Base-by-base conservation (phyloP, 2,113 vertebrate genomes). In the Cynopterus brachyotis region DNA sequence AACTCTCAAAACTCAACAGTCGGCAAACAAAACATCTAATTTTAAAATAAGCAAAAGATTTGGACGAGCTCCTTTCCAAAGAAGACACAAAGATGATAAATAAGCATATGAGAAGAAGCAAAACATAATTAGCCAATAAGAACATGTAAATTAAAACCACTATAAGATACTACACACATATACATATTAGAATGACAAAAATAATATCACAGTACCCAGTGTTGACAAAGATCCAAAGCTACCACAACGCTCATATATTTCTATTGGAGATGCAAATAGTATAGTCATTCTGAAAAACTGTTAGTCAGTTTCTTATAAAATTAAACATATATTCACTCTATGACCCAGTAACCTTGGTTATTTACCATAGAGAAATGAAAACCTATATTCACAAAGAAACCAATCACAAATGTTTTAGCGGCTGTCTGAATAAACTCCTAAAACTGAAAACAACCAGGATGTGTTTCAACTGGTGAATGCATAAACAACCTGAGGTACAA, bases 331-430 rank as follows among this genome's bases (percentile, higher is more conserved):
- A 42, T 30, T 87, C 75, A 80, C 9, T 20, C 50, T n/a, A 62
- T 73, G 59, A 81, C 10, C 22, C 11, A 80, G 35, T 20, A 53
- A 78, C 20, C 40, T n/a, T 90, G 35, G 8, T 78, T 83, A 85
- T 81, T 90, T 76, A 82, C 17, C n/a, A 57, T 83, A 91, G 40
- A 93, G 37, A 95, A 96, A 85, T 45, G 9, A 76, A 91, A 67
- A 55, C 13, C 19, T 79, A 53, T 66, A 70, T 72, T 93, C 45
- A 93, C 37, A 78, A 9, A 91, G 47, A 93, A 78, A 91, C 45
- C 1, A 30, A 50, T 81, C n/a, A 35, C 15, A 50, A 59, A 69
- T 82, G n/a, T 82, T 89, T 96, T 83, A 90, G 13, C 86, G 93
- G 66, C 32, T 91, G 42, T 67, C 66, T 55, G 73, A 24, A 80